These are phyloP conservation scores for Molothrus aeneus DNA, from an alignment of 2,797 vertebrate genomes.

Conservation along the genomic window DNA sequence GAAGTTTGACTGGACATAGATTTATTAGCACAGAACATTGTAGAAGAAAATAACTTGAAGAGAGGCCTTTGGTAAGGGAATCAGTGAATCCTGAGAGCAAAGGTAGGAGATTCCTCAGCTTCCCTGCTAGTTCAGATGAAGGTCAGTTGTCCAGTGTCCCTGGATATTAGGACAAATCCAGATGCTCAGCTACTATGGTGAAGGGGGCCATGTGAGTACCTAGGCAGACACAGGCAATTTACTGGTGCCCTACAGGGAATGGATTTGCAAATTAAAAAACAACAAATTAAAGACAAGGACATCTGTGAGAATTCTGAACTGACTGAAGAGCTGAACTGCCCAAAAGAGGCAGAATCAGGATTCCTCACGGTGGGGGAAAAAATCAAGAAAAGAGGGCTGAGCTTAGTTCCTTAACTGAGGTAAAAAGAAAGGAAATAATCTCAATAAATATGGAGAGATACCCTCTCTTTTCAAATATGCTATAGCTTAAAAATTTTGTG, in stretches of 20 bases:
- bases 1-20: background rate
- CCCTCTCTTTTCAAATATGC: background rate
- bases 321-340: background rate
- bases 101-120: background rate
- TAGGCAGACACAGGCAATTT: slow-evolving; percentile 29
- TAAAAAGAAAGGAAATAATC: background rate
- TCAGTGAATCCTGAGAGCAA: background rate
- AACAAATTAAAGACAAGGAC: no score
- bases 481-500: background rate
- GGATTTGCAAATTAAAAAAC: slow-evolving; percentile 35
- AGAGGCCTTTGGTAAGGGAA: background rate
- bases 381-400: background rate
- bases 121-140: background rate
- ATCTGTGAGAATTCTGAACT: background rate
- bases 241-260: background rate
- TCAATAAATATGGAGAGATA: background rate
- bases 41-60: background rate
- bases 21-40: background rate
- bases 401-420: background rate
- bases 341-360: background rate
- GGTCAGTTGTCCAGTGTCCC: background rate
- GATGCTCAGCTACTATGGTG: background rate
- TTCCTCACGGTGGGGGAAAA: background rate
- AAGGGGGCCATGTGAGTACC: background rate
- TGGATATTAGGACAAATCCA: background rate